phyloP scores from a whole-genome alignment of 2,113 vertebrate genomes.

The Macaca nemestrina region DNA sequence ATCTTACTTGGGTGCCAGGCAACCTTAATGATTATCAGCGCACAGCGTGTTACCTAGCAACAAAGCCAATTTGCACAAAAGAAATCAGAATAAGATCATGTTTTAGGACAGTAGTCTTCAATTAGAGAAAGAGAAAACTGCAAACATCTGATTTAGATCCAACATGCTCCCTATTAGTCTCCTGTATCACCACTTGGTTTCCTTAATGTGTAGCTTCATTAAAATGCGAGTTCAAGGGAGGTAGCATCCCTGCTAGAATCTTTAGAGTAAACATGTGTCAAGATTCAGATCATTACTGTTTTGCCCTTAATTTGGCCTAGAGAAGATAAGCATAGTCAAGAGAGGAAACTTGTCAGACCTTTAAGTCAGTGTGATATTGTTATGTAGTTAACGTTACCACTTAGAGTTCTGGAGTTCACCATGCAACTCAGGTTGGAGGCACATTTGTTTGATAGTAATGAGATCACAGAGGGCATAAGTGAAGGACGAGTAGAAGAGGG shows the following conservation, averaged over 20 bases:
- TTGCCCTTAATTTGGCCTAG: neutral
- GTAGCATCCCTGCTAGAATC: neutral
- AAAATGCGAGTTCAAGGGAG: neutral
- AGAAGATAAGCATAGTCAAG: neutral
- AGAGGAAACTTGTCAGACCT: neutral
- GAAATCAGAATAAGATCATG: constrained; percentile 32
- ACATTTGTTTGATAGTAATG: neutral
- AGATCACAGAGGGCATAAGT: accelerated
- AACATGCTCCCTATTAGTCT: neutral
- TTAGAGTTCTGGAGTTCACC: neutral
- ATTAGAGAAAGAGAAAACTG: constrained; percentile 14
- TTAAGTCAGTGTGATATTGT: neutral
- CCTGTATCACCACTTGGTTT: neutral
- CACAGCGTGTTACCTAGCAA: constrained; percentile 49
- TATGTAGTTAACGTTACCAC: accelerated
- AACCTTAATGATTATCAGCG: neutral
- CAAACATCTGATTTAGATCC: neutral
- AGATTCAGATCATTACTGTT: neutral
- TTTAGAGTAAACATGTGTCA: neutral
- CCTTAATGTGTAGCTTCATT: neutral
- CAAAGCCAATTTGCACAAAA: constrained; percentile 14
- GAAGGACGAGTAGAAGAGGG: neutral
- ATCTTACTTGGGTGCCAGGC: neutral
- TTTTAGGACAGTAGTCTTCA: constrained; percentile 36
- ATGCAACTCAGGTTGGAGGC: neutral